Conservation (phyloP, 53 echinoderm and acorn worm genomes). For the Glandiceps talaboti region DNA sequence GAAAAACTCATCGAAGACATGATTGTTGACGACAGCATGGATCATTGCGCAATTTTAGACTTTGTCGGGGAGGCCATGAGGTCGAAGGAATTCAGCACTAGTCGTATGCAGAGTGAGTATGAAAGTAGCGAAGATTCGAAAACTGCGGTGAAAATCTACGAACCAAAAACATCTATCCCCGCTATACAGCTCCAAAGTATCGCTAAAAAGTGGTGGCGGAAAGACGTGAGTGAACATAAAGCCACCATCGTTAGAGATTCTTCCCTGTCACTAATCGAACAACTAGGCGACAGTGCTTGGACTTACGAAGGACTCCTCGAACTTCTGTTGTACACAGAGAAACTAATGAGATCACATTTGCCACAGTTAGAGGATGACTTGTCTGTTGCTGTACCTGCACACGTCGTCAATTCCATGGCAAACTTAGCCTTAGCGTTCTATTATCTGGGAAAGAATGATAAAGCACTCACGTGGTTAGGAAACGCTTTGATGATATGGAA, state of each 20-base stretch:
- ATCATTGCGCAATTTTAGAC: neutral
- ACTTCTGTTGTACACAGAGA: neutral
- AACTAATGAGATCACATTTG: neutral
- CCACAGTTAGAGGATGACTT: neutral
- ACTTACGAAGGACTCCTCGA: neutral
- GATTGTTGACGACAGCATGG: neutral
- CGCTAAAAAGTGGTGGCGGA: neutral
- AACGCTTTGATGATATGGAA: neutral
- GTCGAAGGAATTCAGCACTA: neutral
- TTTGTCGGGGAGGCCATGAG: neutral
- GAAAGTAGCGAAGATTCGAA: neutral
- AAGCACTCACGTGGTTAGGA: neutral
- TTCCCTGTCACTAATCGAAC: neutral
- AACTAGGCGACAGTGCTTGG: neutral
- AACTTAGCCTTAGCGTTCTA: neutral
- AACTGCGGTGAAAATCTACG: neutral
- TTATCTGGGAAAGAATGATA: neutral
- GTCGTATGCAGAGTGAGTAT: neutral
- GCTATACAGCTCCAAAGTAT: neutral
- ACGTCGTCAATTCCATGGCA: neutral
- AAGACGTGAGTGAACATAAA: neutral
- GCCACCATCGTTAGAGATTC: neutral
- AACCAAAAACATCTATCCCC: neutral
- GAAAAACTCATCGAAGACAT: neutral
- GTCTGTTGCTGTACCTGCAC: neutral